These are phyloP conservation scores for Oplegnathus fasciatus DNA, from an alignment of 2,113 vertebrate species.

Conservation along the genomic window DNA sequence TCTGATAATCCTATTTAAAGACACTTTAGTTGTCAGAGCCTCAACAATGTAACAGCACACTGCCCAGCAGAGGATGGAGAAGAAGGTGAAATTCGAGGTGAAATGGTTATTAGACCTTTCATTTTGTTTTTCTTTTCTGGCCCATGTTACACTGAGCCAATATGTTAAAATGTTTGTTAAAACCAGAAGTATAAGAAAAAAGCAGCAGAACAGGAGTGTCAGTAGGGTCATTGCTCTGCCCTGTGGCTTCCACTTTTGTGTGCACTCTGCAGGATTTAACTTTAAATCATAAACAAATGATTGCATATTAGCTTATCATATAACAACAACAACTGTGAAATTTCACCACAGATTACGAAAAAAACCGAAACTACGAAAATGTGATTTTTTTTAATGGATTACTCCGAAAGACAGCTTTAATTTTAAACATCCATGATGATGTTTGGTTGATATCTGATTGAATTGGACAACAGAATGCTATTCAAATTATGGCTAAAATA, in stretches of 20 bases:
- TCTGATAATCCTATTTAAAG: conserved; percentile 81
- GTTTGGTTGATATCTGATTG: not conserved
- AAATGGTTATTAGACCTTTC: conserved; percentile 52
- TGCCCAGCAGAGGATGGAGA: not conserved
- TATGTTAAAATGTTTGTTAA: not conserved
- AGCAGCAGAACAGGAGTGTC: not conserved
- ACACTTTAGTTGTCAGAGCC: conserved; percentile 74
- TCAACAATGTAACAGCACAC: conserved; percentile 56
- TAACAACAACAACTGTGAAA: not conserved
- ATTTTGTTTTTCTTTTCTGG: conserved; percentile 47
- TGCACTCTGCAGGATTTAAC: not conserved
- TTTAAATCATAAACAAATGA: not conserved
- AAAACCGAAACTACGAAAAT: not conserved
- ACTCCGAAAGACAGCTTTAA: not conserved
- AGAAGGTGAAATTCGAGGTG: conserved; percentile 23
- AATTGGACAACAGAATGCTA: not conserved
- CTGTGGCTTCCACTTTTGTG: not conserved
- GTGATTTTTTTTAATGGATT: not conserved
- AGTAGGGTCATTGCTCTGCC: not conserved
- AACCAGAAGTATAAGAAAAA: not conserved
- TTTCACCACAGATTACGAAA: not conserved
- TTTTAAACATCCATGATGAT: not conserved
- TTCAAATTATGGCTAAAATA: not conserved
- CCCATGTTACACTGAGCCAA: not conserved
- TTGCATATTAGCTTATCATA: not conserved